Conservation (phyloP, 2,888 invertebrate genomes). For the Drosophila anceps region DNA sequence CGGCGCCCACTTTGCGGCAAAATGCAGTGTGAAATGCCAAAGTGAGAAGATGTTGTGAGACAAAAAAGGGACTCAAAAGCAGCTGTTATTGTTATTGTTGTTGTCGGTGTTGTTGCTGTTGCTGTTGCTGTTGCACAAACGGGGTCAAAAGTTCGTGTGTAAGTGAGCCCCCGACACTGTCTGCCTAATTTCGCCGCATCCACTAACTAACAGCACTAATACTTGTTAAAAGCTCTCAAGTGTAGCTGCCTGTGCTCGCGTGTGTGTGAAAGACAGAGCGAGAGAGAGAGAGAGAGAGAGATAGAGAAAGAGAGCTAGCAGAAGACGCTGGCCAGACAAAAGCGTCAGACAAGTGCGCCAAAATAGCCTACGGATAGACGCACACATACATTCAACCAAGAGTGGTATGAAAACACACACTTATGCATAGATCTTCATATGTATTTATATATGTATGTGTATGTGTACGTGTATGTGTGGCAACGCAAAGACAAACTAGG, state of each 20-base stretch:
- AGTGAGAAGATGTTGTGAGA: slow-evolving; percentile 42
- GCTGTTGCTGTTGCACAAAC: slow-evolving; percentile 57
- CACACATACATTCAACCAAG: slow-evolving; percentile 10
- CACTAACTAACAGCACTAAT: slow-evolving; percentile 62
- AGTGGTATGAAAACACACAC: neutral
- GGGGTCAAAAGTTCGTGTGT: slow-evolving; percentile 84
- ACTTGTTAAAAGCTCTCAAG: slow-evolving; percentile 66
- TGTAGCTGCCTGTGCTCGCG: slow-evolving; percentile 42
- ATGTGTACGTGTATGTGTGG: slow-evolving; percentile 6
- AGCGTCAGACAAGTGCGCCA: slow-evolving; percentile 59
- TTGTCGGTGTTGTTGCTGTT: slow-evolving; percentile 59
- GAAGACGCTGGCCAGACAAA: slow-evolving; percentile 61
- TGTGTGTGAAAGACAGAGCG: neutral
- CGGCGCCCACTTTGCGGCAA: slow-evolving; percentile 26
- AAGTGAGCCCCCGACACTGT: slow-evolving; percentile 36
- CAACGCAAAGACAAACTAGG: slow-evolving; percentile 70
- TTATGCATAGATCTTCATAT: slow-evolving; percentile 10
- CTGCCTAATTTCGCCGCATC: slow-evolving; percentile 62
- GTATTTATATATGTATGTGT: slow-evolving; percentile 30
- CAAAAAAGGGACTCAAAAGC: slow-evolving; percentile 40
- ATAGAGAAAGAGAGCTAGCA: slow-evolving; percentile 5
- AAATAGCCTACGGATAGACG: slow-evolving; percentile 51
- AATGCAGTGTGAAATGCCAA: slow-evolving; percentile 36
- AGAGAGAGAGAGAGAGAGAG: neutral
- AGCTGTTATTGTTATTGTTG: slow-evolving; percentile 69